Evolutionary conservation across 1,140 invertebrate species (phyloP).

Genomic region (Sinella curviseta): DNA sequence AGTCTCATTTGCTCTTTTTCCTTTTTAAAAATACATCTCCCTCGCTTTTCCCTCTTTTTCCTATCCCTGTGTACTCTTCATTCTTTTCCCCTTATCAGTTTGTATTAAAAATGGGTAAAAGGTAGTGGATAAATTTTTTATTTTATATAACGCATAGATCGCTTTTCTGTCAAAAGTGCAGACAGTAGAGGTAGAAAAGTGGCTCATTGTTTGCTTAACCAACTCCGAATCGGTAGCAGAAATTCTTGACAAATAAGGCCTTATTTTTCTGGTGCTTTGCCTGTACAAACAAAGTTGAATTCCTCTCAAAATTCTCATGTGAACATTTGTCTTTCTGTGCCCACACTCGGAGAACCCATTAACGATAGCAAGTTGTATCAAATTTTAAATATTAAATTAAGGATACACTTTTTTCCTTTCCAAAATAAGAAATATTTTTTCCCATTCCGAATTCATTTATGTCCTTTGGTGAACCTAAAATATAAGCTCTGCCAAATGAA

Average conservation of each 20-base stretch:
- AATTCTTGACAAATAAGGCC: background rate
- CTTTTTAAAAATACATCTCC: slow-evolving; percentile 5
- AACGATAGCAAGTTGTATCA: no score
- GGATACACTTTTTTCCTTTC: background rate
- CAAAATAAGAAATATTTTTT: background rate
- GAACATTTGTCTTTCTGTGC: background rate
- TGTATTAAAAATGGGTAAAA: background rate
- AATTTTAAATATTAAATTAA: background rate
- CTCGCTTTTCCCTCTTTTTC: background rate
- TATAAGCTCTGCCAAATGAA: no score
- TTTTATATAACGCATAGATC: no score
- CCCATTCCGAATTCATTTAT: background rate
- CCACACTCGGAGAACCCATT: background rate
- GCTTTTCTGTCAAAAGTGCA: background rate
- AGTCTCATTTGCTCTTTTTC: slow-evolving; percentile 22
- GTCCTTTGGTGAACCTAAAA: no score
- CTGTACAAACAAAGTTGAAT: slow-evolving; percentile 2
- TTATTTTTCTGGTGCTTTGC: slow-evolving; percentile 1
- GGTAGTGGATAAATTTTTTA: background rate
- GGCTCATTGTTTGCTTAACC: slow-evolving; percentile 13
- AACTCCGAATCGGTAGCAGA: background rate
- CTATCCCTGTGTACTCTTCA: background rate
- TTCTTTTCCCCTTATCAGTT: background rate
- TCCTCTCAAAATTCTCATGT: background rate
- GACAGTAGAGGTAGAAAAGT: slow-evolving; percentile 18